These are phyloP conservation scores for Chondrosia reniformis DNA, from an alignment of 37 sponge, comb jelly and placozoan genomes.

Conservation along the genomic window DNA sequence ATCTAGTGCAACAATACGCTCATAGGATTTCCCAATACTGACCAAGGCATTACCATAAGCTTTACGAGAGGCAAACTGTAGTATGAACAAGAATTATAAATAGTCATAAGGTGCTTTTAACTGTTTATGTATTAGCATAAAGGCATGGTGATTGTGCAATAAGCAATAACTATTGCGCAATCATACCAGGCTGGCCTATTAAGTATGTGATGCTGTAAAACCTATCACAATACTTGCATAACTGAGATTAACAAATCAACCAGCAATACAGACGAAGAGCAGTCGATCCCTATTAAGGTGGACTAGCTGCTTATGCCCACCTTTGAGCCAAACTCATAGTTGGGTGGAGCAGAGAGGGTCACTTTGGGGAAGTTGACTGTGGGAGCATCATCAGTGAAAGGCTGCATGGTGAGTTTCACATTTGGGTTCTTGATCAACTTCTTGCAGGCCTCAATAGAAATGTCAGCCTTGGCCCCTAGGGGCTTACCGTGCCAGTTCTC, in stretches of 20 bases:
- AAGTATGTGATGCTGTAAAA: too few relatives aligned
- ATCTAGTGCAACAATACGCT: constrained; percentile 77
- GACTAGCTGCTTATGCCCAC: constrained; percentile 23
- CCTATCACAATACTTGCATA: too few relatives aligned
- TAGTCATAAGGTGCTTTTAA: too few relatives aligned
- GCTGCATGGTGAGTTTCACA: constrained; percentile 22
- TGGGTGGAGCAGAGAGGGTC: constrained; percentile 67
- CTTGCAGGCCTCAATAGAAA: constrained; percentile 61
- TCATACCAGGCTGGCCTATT: too few relatives aligned
- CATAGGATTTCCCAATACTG: constrained; percentile 77
- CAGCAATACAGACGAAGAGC: not conserved
- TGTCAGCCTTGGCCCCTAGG: constrained; percentile 62
- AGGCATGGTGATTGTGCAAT: too few relatives aligned
- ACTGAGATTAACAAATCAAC: not conserved
- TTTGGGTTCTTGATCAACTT: constrained; percentile 61
- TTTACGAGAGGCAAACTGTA: constrained; percentile 81
- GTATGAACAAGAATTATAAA: not conserved
- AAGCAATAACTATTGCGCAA: too few relatives aligned
- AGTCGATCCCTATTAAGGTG: not conserved
- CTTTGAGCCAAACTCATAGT: constrained; percentile 87
- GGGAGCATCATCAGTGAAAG: constrained; percentile 80
- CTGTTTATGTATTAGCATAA: too few relatives aligned
- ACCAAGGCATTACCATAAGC: constrained; percentile 91
- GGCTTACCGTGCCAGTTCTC: constrained; percentile 90
- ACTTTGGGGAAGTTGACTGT: constrained; percentile 46